Base-by-base conservation (phyloP, 2,888 invertebrate genomes). In the Eristalis pertinax region DNA sequence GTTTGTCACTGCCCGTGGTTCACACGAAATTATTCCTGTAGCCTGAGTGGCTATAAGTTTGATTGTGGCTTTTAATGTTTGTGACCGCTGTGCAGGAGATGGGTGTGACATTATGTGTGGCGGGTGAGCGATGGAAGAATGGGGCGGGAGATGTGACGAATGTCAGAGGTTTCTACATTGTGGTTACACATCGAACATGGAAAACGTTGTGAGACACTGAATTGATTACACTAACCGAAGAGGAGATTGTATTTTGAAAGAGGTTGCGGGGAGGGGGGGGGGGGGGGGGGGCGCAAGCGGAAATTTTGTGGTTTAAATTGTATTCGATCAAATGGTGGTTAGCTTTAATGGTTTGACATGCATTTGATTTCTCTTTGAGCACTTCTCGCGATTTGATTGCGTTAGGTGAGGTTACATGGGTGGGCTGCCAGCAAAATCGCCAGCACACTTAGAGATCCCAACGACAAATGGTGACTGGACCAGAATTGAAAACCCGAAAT, bases 31-130 rank as follows among this genome's bases (percentile, higher is more conserved):
- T 78, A 74, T 78, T 78, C 74, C 85, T 10, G 32, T 32, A 74
- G 68, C 78, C 78, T 74, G 82, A 82, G 69, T 62, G 77, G 26
- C 82, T 74, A 77, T 85, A 81, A 74, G 73, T 77, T 82, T 77
- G 73, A 82, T 81, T 77, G 81, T 77, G 73, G 77, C 75, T 67
- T 69, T 78, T 69, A 58, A 58, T 35, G 84, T 26, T 73, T 81
- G 50, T 19, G 19, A 50, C 50, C 50, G 35, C 38, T 13, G 32
- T 38, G 38, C 13, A 2, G 19, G 50, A 8, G 50, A 19, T 50
- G 50, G n/a, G 8, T 19, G 5, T 26, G 4, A 26, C 26, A 26
- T 26, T 26, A 26, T 7, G n/a, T 7, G 50, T 1, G 43, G 50
- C 2, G n/a, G 13, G n/a, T 43, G n/a, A n/a, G n/a, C n/a, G n/a